Conservation (phyloP, 2,888 invertebrate species). For the Drosophila atripex region DNA sequence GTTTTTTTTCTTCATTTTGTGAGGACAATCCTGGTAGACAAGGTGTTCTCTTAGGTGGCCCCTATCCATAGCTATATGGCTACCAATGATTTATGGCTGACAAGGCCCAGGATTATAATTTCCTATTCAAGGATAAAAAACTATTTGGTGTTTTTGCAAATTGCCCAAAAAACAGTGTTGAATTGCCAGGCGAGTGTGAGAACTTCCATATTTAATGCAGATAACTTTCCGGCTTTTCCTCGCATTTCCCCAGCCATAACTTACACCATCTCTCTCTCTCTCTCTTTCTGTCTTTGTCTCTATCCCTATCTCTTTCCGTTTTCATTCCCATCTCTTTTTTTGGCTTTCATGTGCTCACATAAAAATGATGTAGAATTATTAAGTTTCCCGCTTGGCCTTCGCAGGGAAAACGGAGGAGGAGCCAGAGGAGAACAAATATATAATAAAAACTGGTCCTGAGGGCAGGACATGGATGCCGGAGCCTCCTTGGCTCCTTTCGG, state of each 20-base stretch:
- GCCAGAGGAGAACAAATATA: constrained; percentile 2
- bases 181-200: neutral
- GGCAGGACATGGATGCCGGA: neutral
- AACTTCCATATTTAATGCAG: constrained; percentile 18
- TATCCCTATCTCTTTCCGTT: neutral
- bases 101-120: neutral
- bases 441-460: constrained; percentile 3
- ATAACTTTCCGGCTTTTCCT: constrained; percentile 15
- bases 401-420: constrained; percentile 36
- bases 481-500: constrained; percentile 1
- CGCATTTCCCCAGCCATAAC: neutral
- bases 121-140: neutral
- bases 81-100: neutral
- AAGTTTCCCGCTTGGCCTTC: constrained; percentile 53
- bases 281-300: neutral
- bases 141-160: too few species aligned
- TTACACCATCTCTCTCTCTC: neutral
- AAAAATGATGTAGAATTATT: constrained; percentile 72
- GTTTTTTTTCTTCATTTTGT: too few species aligned
- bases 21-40: too few species aligned
- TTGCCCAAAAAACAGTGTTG: constrained; percentile 3
- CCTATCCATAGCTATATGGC: too few species aligned
- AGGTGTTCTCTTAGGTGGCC: too few species aligned
- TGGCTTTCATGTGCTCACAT: constrained; percentile 18
- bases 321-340: neutral